Percentiles rank a stretch among this genome's conserved stretches.
Conservation (phyloP, 2,113 vertebrate genomes). For the Oncorhynchus keta region DNA sequence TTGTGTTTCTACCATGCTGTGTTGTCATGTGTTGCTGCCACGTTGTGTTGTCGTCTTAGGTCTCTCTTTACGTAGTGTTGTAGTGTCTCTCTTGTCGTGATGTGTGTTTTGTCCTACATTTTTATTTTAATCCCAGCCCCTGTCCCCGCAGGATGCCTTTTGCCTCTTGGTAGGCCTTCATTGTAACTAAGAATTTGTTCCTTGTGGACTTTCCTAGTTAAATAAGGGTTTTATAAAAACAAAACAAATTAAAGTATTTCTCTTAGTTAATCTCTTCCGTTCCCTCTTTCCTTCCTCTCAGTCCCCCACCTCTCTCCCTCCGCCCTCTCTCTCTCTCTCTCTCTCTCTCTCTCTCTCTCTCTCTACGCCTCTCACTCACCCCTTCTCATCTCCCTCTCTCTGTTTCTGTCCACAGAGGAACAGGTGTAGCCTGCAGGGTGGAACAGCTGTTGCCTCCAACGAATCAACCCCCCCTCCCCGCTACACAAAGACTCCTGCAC, state of each 20-base stretch:
- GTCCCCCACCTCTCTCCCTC: not conserved
- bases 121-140: too few relatives aligned
- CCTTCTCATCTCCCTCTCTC: not conserved
- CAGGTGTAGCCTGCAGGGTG: constrained; percentile 48
- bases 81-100: too few relatives aligned
- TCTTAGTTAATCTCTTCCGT: constrained; percentile 4
- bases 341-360: not conserved
- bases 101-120: too few relatives aligned
- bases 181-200: too few relatives aligned
- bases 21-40: too few relatives aligned
- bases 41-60: too few relatives aligned
- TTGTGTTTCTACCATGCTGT: too few relatives aligned
- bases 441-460: constrained; percentile 54
- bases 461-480: constrained; percentile 9
- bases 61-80: too few relatives aligned
- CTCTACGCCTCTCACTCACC: not conserved
- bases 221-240: too few relatives aligned
- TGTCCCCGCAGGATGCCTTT: too few relatives aligned
- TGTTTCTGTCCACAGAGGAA: constrained; percentile 23
- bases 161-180: too few relatives aligned
- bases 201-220: too few relatives aligned
- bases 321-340: not conserved
- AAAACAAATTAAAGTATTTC: not conserved
- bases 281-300: constrained; percentile 20
- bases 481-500: not conserved